A percentile compares a stretch with the other conserved stretches of the same genome.
These are phyloP conservation scores for Molorchus minor DNA, from an alignment of 2,888 invertebrate genomes.

Conservation along the genomic window DNA sequence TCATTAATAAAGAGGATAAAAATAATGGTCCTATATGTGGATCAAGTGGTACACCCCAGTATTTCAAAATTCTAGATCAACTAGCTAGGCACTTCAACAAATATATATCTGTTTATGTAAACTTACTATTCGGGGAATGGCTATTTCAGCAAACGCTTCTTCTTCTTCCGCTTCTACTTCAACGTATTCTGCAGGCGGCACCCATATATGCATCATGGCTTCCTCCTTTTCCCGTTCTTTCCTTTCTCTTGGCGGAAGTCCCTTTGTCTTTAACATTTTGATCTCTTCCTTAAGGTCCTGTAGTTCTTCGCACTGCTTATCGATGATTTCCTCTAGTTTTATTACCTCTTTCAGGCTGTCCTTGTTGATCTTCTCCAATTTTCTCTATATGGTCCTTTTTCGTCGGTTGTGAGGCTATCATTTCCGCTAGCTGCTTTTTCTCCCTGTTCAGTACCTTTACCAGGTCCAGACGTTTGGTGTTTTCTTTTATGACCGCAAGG, in stretches of 20 bases:
- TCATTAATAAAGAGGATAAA: too few species aligned
- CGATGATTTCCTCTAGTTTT: constrained; percentile 59
- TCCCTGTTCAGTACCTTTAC: constrained; percentile 67
- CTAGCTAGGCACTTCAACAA: too few species aligned
- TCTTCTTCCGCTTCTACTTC: constrained; percentile 31
- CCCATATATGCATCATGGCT: too few species aligned
- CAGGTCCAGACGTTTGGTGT: constrained; percentile 67
- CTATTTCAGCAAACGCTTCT: constrained; percentile 32
- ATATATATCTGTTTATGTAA: background rate
- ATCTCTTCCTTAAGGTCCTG: constrained; percentile 52
- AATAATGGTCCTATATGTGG: too few species aligned
- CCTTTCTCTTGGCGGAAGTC: too few species aligned
- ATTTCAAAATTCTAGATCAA: too few species aligned
- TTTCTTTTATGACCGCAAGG: constrained; percentile 63
- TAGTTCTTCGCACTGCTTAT: constrained; percentile 60
- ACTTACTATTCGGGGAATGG: constrained; percentile 40
- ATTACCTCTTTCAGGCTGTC: constrained; percentile 58
- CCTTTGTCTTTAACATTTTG: constrained; percentile 56
- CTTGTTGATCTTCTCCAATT: constrained; percentile 53
- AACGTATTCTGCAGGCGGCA: too few species aligned
- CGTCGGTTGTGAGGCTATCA: constrained; percentile 59
- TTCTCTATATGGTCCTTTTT: constrained; percentile 50
- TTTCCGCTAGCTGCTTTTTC: constrained; percentile 62
- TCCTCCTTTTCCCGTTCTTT: too few species aligned
- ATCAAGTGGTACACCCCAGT: too few species aligned